Conservation (phyloP, 2,797 vertebrate species). For the Morelia viridis region DNA sequence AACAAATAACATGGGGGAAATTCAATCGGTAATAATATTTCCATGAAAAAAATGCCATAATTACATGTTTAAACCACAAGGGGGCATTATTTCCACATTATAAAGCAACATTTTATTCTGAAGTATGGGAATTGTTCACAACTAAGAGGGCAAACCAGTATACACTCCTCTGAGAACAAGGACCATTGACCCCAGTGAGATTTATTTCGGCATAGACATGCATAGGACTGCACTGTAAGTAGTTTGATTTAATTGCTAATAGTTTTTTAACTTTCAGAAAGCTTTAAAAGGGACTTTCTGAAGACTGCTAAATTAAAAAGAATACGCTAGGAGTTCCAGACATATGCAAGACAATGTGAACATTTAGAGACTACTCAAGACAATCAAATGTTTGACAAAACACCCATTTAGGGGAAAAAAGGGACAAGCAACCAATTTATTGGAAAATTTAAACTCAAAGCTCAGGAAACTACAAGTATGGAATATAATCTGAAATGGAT, state of each 20-base stretch:
- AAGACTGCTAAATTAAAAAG: background rate
- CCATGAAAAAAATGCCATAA: conserved; percentile 31
- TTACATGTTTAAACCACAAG: conserved; percentile 59
- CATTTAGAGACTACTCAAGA: background rate
- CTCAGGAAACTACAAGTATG: background rate
- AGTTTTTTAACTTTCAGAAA: background rate
- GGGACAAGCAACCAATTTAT: background rate
- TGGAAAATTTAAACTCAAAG: background rate
- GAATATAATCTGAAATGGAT: background rate
- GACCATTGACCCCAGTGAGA: background rate
- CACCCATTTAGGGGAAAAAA: background rate
- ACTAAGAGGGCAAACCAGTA: background rate
- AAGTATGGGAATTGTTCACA: background rate
- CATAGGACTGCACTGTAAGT: background rate
- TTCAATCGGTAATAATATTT: background rate
- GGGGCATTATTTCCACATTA: conserved; percentile 56
- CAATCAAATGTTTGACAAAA: background rate
- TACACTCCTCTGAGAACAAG: background rate
- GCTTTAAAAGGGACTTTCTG: background rate
- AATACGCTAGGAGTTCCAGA: background rate
- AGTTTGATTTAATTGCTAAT: conserved; percentile 19
- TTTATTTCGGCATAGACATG: background rate
- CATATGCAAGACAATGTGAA: background rate
- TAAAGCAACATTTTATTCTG: background rate
- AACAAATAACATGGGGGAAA: conserved; percentile 3